Evolutionary conservation across 1,140 invertebrate genomes (phyloP).

Genomic region (Drosophila nigromelanica): DNA sequence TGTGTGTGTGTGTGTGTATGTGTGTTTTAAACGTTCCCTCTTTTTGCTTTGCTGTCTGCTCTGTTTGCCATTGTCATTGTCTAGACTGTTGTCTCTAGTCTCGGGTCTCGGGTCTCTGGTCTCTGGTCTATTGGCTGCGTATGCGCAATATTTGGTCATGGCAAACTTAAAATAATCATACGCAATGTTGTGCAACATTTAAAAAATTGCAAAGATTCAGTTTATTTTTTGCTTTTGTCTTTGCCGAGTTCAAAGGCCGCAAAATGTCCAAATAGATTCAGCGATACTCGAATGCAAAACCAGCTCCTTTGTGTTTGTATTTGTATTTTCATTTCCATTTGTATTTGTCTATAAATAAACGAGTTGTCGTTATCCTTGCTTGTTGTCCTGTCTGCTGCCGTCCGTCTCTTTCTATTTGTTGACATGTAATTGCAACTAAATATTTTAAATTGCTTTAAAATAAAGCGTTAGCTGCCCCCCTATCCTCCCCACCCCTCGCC

Average conservation of each 20-base stretch:
- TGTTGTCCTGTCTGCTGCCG: slow-evolving; percentile 26
- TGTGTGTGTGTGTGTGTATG: slow-evolving; percentile 1
- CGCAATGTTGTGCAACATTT: slow-evolving; percentile 60
- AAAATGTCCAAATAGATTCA: slow-evolving; percentile 17
- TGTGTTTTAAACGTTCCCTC: slow-evolving; percentile 48
- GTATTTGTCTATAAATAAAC: slow-evolving; percentile 67
- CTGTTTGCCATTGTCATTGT: slow-evolving; percentile 66
- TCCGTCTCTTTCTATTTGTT: slow-evolving; percentile 60
- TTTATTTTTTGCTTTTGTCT: slow-evolving; percentile 15
- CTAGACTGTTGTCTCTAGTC: slow-evolving; percentile 46
- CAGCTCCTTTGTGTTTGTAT: slow-evolving; percentile 24
- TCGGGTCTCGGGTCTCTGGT: not conserved
- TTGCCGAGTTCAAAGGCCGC: slow-evolving; percentile 35
- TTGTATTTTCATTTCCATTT: slow-evolving; percentile 25
- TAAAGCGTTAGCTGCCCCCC: slow-evolving; percentile 53
- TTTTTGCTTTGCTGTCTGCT: slow-evolving; percentile 40
- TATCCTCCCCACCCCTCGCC: not conserved
- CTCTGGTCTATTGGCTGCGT: slow-evolving; percentile 29
- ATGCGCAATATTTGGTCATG: slow-evolving; percentile 68
- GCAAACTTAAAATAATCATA: slow-evolving; percentile 76
- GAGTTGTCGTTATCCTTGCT: slow-evolving; percentile 42
- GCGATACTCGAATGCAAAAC: slow-evolving; percentile 30
- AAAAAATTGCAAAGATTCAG: slow-evolving; percentile 27
- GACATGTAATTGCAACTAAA: slow-evolving; percentile 82
- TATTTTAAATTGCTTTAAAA: slow-evolving; percentile 83